phyloP scores from a whole-genome alignment of 2,113 vertebrate species.

The Antigone vipio region DNA sequence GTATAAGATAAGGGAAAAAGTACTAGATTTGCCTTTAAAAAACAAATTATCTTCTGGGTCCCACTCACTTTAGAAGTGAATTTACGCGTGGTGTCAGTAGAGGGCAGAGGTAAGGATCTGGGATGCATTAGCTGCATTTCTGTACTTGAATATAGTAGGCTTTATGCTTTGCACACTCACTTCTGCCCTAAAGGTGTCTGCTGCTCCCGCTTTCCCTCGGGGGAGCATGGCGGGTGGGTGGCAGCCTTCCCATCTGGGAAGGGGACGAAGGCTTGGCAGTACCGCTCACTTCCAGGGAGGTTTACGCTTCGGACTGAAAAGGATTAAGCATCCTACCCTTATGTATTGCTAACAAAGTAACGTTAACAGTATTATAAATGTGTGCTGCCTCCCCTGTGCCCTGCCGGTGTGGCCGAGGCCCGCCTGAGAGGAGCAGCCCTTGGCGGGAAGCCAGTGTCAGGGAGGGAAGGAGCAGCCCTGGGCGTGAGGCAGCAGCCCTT shows the following conservation, averaged over 20 bases:
- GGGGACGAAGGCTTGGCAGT: fast-evolving
- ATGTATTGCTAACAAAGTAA: fast-evolving
- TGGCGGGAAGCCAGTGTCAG: neutral
- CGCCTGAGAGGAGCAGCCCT: neutral
- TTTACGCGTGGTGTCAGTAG: neutral
- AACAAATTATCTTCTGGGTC: fast-evolving
- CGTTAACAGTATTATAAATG: fast-evolving
- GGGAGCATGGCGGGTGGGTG: fast-evolving
- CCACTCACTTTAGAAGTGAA: fast-evolving
- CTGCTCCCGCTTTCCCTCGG: fast-evolving
- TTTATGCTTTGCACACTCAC: too few relatives aligned
- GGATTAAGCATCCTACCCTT: fast-evolving
- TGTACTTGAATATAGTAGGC: fast-evolving
- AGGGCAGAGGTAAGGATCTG: neutral
- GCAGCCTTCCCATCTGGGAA: fast-evolving
- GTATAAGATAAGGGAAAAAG: neutral
- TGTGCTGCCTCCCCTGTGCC: fast-evolving
- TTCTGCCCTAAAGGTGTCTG: neutral
- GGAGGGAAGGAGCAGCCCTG: fast-evolving
- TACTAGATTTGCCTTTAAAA: fast-evolving
- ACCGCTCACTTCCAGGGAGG: fast-evolving
- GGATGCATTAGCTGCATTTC: fast-evolving
- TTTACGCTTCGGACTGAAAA: fast-evolving
- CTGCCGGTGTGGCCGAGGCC: too few relatives aligned
- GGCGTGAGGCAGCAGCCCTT: neutral